phyloP scores from a whole-genome alignment of 2,888 invertebrate species.

The Chrysopilus asiliformis region DNA sequence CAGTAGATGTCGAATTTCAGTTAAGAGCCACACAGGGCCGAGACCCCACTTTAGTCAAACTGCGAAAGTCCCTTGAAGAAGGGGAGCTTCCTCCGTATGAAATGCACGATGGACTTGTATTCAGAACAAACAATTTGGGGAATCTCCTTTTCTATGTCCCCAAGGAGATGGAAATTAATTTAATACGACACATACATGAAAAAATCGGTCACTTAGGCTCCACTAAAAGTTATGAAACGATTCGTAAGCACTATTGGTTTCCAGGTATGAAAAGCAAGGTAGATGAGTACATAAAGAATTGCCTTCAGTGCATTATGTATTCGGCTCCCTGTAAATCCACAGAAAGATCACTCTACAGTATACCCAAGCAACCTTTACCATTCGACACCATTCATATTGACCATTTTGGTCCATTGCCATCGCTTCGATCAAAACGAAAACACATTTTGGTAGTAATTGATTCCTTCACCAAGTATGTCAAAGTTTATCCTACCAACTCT shows the following conservation, averaged over 20 bases:
- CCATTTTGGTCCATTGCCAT: too few relatives aligned
- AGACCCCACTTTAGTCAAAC: too few relatives aligned
- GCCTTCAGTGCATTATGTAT: conserved; percentile 10
- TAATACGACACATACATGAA: conserved; percentile 20
- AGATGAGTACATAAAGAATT: conserved; percentile 11
- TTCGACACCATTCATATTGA: too few relatives aligned
- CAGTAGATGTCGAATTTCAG: conserved; percentile 10
- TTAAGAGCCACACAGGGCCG: conserved; percentile 11
- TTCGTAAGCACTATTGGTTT: conserved; percentile 24
- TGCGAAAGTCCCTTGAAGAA: too few relatives aligned
- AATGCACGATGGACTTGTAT: conserved; percentile 14
- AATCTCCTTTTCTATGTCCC: conserved; percentile 16
- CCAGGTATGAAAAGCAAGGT: conserved; percentile 18
- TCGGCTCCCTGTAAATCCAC: conserved; percentile 3
- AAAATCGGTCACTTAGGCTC: conserved; percentile 22
- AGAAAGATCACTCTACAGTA: conserved; percentile 18
- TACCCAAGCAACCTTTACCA: conserved; percentile 17
- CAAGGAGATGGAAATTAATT: conserved; percentile 16
- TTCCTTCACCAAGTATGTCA: too few relatives aligned
- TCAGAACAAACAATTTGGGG: conserved; percentile 7
- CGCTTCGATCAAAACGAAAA: too few relatives aligned
- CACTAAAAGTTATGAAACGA: conserved; percentile 19
- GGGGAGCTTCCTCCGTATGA: too few relatives aligned
- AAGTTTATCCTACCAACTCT: too few relatives aligned
- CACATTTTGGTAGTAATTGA: too few relatives aligned